Evolutionary conservation across 35 echinoderm and acorn worm species (phyloP).

Genomic region (Acanthaster planci): DNA sequence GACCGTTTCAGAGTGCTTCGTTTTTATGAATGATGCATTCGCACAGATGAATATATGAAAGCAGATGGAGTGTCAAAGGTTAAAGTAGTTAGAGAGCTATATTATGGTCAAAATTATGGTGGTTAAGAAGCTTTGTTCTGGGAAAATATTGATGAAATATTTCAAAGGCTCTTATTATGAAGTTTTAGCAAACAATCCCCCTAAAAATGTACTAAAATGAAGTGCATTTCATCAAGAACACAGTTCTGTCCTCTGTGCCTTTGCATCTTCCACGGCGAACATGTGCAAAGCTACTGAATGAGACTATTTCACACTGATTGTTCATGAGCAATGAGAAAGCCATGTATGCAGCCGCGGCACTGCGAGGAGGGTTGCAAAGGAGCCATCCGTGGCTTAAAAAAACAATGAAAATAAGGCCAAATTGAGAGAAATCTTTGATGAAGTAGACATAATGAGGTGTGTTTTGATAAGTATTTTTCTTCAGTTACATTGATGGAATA

Average conservation of each 20-base stretch:
- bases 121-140: background rate
- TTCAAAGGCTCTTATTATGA: background rate
- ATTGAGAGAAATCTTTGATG: background rate
- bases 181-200: background rate
- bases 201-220: conserved; percentile 11
- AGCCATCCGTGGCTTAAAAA: background rate
- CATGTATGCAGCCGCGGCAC: background rate
- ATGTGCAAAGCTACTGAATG: background rate
- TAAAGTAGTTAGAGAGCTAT: background rate
- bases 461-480: too few species aligned
- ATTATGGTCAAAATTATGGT: conserved; percentile 2
- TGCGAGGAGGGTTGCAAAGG: too few species aligned
- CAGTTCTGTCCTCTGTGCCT: background rate
- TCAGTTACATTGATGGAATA: too few species aligned
- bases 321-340: too few species aligned
- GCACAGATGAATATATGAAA: background rate
- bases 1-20: background rate
- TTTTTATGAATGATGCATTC: conserved; percentile 29
- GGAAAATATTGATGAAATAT: background rate
- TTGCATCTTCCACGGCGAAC: background rate
- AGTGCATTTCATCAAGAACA: conserved; percentile 2
- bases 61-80: too few species aligned
- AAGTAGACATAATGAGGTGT: conserved; percentile 22
- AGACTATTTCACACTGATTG: background rate
- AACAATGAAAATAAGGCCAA: conserved; percentile 3